phyloP scores from a whole-genome alignment of 2,797 vertebrate species.

The Acipenser ruthenus region DNA sequence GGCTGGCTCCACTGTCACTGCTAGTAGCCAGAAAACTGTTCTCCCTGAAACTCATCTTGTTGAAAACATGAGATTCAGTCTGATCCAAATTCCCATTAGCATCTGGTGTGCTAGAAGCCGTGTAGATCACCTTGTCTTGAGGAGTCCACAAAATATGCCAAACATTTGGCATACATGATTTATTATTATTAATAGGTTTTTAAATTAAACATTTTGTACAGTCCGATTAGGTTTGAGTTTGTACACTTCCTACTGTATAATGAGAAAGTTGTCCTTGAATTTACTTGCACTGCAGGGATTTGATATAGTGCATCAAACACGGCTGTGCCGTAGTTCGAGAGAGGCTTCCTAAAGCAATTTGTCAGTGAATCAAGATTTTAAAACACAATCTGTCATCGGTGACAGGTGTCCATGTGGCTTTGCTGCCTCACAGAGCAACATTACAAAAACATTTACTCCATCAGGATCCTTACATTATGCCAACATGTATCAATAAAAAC shows the following conservation, averaged over 20 bases:
- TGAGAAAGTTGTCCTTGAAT: background rate
- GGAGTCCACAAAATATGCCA: background rate
- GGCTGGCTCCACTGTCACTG: slow-evolving; percentile 22
- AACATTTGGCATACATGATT: background rate
- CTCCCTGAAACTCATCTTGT: slow-evolving; percentile 9
- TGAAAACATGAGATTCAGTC: slow-evolving; percentile 25
- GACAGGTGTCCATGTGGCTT: background rate
- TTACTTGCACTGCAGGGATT: background rate
- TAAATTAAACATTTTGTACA: background rate
- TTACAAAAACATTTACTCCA: background rate
- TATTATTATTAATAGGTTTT: background rate
- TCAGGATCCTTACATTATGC: background rate
- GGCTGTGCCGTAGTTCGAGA: background rate
- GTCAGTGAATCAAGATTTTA: background rate
- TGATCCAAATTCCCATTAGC: slow-evolving; percentile 23
- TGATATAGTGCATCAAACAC: background rate
- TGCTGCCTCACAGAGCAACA: background rate
- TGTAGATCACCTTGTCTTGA: background rate
- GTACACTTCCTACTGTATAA: background rate
- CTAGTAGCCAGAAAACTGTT: slow-evolving; percentile 33
- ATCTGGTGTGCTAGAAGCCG: slow-evolving; percentile 27
- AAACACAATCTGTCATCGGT: background rate
- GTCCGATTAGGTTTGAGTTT: background rate
- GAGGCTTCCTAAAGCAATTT: background rate
- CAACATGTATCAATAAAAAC: background rate